Evolutionary conservation across 1,140 invertebrate species (phyloP).

Genomic region (Fopius arisanus): DNA sequence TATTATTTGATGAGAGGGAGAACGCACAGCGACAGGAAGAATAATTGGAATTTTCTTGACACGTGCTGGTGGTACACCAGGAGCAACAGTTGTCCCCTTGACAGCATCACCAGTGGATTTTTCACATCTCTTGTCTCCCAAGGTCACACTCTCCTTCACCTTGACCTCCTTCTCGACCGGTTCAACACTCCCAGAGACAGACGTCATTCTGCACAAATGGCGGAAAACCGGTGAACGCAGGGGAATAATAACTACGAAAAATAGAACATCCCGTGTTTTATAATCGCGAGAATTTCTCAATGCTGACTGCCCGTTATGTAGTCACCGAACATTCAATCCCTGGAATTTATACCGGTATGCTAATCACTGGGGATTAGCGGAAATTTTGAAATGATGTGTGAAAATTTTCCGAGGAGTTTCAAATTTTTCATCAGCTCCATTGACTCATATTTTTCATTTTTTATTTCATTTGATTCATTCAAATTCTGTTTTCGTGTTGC

Average conservation of each 20-base stretch:
- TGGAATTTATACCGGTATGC: slow-evolving; percentile 6
- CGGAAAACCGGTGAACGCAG: background rate
- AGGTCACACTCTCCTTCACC: slow-evolving; percentile 9
- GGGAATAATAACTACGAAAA: background rate
- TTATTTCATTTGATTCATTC: no score
- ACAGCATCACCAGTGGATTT: background rate
- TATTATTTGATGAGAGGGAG: no score
- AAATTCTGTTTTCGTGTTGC: no score
- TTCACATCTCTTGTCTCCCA: background rate
- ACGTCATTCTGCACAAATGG: slow-evolving; percentile 13
- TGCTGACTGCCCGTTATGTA: background rate
- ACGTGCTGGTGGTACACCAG: background rate
- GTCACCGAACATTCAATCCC: background rate
- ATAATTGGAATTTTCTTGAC: slow-evolving; percentile 38
- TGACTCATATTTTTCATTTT: no score
- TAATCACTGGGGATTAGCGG: background rate
- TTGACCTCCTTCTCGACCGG: slow-evolving; percentile 26
- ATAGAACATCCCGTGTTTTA: background rate
- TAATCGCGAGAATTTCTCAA: background rate
- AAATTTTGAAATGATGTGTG: no score
- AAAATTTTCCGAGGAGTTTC: no score
- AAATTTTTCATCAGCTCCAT: no score
- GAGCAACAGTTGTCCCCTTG: background rate
- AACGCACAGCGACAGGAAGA: slow-evolving; percentile 18
- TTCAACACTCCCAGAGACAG: background rate